These are phyloP conservation scores for Oppia nitens DNA, from an alignment of 1,140 invertebrate species.

Conservation along the genomic window DNA sequence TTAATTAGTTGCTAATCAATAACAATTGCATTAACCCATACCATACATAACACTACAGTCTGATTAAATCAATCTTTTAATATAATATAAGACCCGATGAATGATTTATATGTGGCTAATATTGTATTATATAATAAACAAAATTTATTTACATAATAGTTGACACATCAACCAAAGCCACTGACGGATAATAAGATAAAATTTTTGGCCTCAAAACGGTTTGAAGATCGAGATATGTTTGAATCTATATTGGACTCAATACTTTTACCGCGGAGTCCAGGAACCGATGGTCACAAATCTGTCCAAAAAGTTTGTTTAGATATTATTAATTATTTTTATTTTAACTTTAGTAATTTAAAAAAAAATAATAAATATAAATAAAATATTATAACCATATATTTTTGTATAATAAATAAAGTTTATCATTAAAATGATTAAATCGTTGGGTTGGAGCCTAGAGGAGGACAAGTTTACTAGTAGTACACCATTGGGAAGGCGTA, in stretches of 20 bases:
- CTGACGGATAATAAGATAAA: neutral
- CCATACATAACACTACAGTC: too few relatives aligned
- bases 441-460: constrained; percentile 54
- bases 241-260: constrained; percentile 14
- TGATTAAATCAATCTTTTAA: too few relatives aligned
- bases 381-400: neutral
- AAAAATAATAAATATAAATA: too few relatives aligned
- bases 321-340: constrained; percentile 33
- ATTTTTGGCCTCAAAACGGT: neutral
- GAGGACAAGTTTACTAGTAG: constrained; percentile 51
- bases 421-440: neutral
- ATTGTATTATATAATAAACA: too few relatives aligned
- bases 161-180: neutral
- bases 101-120: too few relatives aligned
- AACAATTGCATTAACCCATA: too few relatives aligned
- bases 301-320: constrained; percentile 9
- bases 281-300: constrained; percentile 4
- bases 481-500: constrained; percentile 50
- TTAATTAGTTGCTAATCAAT: too few relatives aligned
- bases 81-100: too few relatives aligned
- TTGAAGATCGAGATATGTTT: neutral
- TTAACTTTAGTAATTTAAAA: constrained; percentile 45
- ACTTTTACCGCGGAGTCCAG: constrained; percentile 12
- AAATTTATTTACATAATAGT: neutral
- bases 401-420: neutral